phyloP scores from a whole-genome alignment of 2,888 invertebrate genomes.

The Eupithecia vulgata region DNA sequence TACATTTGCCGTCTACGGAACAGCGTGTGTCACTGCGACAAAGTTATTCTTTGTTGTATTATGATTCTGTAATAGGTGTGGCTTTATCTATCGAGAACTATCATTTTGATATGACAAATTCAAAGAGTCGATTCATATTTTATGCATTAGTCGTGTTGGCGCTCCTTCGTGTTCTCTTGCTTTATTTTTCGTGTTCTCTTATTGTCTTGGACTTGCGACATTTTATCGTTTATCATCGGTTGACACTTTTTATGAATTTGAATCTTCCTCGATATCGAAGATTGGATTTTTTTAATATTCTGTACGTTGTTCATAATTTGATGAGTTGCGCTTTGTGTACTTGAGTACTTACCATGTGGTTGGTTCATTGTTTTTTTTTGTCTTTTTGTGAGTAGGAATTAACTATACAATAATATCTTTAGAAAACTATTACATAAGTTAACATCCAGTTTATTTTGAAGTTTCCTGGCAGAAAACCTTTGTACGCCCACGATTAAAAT shows the following conservation, averaged over 20 bases:
- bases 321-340: too few species aligned
- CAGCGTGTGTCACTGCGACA: slow-evolving; percentile 30
- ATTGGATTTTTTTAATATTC: neutral
- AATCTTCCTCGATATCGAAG: neutral
- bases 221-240: slow-evolving; percentile 34
- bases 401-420: neutral
- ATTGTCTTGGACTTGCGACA: slow-evolving; percentile 28
- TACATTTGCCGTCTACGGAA: slow-evolving; percentile 9
- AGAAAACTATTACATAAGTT: neutral
- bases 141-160: slow-evolving; percentile 71
- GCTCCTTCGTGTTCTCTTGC: slow-evolving; percentile 55
- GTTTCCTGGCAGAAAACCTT: neutral
- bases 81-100: slow-evolving; percentile 63
- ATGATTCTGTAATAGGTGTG: slow-evolving; percentile 50
- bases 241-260: slow-evolving; percentile 16
- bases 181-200: slow-evolving; percentile 42
- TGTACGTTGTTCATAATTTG: neutral
- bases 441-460: neutral
- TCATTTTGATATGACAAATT: slow-evolving; percentile 76
- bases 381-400: neutral
- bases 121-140: slow-evolving; percentile 76
- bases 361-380: neutral
- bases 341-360: neutral
- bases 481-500: neutral
- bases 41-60: slow-evolving; percentile 36